These are phyloP conservation scores for Lasioglossum vierecki DNA, from an alignment of 2,888 invertebrate genomes.

Conservation along the genomic window DNA sequence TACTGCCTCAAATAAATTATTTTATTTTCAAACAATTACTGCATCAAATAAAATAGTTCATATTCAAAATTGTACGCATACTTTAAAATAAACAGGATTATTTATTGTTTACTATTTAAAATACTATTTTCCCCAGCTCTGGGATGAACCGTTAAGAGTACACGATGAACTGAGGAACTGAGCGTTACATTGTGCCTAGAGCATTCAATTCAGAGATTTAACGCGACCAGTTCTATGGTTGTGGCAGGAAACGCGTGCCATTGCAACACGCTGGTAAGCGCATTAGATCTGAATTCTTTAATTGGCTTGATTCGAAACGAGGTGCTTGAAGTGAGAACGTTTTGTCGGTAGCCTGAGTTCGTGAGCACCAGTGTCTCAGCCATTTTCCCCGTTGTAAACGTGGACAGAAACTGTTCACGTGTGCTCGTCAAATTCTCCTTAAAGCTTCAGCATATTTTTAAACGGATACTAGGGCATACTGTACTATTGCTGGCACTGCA, in stretches of 20 bases:
- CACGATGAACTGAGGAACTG: not conserved
- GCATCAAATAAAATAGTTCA: too few relatives aligned
- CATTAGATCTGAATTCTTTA: conserved; percentile 66
- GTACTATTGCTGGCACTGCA: too few relatives aligned
- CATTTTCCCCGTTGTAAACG: not conserved
- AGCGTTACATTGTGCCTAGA: conserved; percentile 22
- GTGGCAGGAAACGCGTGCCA: conserved; percentile 67
- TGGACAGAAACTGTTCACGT: not conserved
- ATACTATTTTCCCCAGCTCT: too few relatives aligned
- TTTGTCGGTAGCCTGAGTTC: conserved; percentile 4
- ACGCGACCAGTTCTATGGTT: conserved; percentile 37
- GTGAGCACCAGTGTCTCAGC: not conserved
- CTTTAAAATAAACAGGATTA: too few relatives aligned
- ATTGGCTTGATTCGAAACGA: conserved; percentile 64
- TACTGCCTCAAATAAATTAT: too few relatives aligned
- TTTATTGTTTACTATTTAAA: too few relatives aligned
- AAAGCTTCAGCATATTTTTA: not conserved
- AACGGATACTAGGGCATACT: not conserved
- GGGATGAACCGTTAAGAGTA: not conserved
- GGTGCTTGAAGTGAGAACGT: conserved; percentile 32
- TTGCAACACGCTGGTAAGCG: conserved; percentile 55
- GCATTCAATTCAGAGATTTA: conserved; percentile 55
- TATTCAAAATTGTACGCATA: too few relatives aligned
- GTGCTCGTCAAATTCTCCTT: not conserved
- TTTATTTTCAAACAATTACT: too few relatives aligned